phyloP scores from a whole-genome alignment of 2,113 vertebrate species.

The Oxyruncus cristatus region DNA sequence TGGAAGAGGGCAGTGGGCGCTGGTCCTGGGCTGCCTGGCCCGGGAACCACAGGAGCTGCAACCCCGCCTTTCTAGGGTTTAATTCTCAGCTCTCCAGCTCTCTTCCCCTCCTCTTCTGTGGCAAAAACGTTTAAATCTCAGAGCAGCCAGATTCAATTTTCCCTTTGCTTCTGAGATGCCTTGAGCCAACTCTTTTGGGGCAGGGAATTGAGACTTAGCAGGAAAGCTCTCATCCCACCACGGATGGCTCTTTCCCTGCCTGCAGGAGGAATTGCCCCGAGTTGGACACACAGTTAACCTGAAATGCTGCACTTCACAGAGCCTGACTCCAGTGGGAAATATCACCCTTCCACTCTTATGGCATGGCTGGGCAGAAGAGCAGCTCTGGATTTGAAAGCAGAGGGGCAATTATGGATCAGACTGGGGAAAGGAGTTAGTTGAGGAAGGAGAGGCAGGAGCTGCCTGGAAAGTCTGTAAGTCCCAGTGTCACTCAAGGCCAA shows the following conservation, averaged over 20 bases:
- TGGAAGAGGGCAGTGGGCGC: accelerated
- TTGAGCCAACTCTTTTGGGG: not conserved
- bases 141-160: not conserved
- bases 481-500: not conserved
- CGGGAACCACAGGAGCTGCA: not conserved
- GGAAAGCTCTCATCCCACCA: not conserved
- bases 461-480: not conserved
- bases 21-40: not conserved
- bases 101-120: not conserved
- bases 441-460: not conserved
- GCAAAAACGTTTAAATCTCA: not conserved
- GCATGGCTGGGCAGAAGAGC: not conserved
- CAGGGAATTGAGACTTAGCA: not conserved
- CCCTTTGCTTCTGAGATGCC: not conserved
- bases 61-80: not conserved
- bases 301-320: not conserved
- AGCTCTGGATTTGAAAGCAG: not conserved
- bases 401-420: not conserved
- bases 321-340: not conserved
- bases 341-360: not conserved
- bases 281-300: not conserved
- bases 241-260: not conserved
- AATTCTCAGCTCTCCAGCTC: not conserved
- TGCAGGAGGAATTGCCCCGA: not conserved
- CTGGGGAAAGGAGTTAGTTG: not conserved